Evolutionary conservation across 2,113 vertebrate genomes (phyloP), one percentile per base, ranked within the genome.

Genomic region (Cyanistes caeruleus): DNA sequence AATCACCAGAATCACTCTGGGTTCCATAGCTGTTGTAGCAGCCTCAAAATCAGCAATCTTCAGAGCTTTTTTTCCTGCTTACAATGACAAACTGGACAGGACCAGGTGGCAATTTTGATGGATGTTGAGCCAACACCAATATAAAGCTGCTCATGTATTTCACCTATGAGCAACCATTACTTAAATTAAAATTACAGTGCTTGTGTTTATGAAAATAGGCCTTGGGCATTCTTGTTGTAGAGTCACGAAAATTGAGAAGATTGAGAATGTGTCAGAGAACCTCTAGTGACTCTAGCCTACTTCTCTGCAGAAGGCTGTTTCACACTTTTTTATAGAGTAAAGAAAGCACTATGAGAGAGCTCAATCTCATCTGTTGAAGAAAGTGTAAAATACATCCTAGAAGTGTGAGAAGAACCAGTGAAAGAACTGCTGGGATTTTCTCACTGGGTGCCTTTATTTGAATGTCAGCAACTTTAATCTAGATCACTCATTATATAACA

Each of bases 401-500:
- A 95, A 84, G 72, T 89, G 87, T 75, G 79, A 93, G 80, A 94
- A 78, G 76, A 95, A 79, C 73, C 80, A 75, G 65, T 64, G 60
- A 90, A 21, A 88, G 52, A 93, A 72, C 69, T 87, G 83, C 73
- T 68, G 69, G 86, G 69, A 91, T 92, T 87, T 96, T 97, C 86
- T 96, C 88, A 87, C 92, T 62, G 44, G 13, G 18, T 93, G 58
- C 58, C 76, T 92, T 90, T 95, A 94, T 89, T 58, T 87, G 84
- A 72, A 82, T 79, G 90, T 94, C 96, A 96, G 92, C 93, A 93
- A 44, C 77, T 96, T 96, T 43, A 93, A 90, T 89, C 90, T 95
- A 89, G 85, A 94, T 77, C 93, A 87, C 51, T 72, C 37, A 60
- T 96, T 90, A 93, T 24, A 67, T 76, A 92, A 96, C 52, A 95